These are phyloP conservation scores for Gymnothorax reevesii DNA, from an alignment of 2,797 vertebrate genomes.

Conservation along the genomic window DNA sequence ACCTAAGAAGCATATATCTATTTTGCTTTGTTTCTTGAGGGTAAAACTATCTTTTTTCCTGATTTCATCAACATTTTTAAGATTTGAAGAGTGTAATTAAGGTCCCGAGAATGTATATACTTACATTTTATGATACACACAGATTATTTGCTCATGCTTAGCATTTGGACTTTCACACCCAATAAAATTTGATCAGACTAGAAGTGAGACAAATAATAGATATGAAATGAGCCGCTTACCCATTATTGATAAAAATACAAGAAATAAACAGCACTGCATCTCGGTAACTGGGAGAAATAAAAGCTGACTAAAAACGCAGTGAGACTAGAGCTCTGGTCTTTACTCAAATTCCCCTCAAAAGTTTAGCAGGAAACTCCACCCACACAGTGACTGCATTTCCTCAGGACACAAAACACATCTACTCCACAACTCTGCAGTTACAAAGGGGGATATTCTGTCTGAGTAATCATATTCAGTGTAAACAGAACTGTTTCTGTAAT, in stretches of 20 bases:
- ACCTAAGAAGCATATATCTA: too few species aligned
- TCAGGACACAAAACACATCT: background rate
- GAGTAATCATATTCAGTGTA: too few species aligned
- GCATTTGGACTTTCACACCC: background rate
- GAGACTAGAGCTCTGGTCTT: background rate
- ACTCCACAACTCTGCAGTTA: background rate
- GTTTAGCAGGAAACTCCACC: background rate
- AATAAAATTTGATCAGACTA: background rate
- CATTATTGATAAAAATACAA: background rate
- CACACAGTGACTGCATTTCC: background rate
- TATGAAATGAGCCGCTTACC: background rate
- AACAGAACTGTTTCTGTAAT: too few species aligned
- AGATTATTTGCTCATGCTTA: too few species aligned
- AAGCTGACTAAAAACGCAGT: background rate
- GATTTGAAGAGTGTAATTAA: too few species aligned
- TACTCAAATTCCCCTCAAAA: background rate
- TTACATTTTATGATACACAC: too few species aligned
- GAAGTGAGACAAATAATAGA: background rate
- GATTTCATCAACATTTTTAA: too few species aligned
- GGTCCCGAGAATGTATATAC: too few species aligned
- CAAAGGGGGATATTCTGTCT: too few species aligned
- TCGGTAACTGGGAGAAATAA: background rate
- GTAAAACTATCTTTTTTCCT: too few species aligned
- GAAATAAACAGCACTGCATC: conserved; percentile 12
- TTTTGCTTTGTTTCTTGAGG: too few species aligned